A percentile compares a stretch with the other conserved stretches of the same genome.
phyloP scores from a whole-genome alignment of 2,113 vertebrate genomes.

The Henicopernis longicauda region DNA sequence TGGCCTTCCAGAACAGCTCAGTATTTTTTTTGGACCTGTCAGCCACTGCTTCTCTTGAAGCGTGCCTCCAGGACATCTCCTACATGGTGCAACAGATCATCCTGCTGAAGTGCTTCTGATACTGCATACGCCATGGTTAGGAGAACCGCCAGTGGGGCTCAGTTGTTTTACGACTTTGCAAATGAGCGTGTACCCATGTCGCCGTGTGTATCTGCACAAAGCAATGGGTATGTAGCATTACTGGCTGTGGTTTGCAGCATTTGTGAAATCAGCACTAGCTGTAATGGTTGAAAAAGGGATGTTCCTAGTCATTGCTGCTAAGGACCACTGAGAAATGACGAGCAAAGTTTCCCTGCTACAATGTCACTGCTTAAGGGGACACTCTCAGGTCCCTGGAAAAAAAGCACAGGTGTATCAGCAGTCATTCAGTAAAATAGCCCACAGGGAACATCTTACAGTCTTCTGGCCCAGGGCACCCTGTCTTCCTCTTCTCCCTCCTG shows the following conservation, averaged over 20 bases:
- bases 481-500: background rate
- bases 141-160: background rate
- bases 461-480: background rate
- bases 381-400: background rate
- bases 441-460: background rate
- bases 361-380: background rate
- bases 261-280: background rate
- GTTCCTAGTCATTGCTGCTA: background rate
- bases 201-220: background rate
- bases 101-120: background rate
- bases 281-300: background rate
- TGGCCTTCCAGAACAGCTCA: background rate
- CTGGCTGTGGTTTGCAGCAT: background rate
- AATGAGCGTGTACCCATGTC: rapidly evolving
- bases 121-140: background rate
- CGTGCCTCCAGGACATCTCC: background rate
- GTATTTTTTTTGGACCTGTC: background rate
- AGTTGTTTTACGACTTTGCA: background rate
- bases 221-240: background rate
- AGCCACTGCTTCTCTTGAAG: background rate
- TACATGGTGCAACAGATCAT: rapidly evolving
- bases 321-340: background rate
- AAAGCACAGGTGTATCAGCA: background rate
- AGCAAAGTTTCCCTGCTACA: background rate
- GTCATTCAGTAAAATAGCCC: background rate